phyloP scores from a whole-genome alignment of 1,140 invertebrate genomes.

The Drosophila eugracilis region DNA sequence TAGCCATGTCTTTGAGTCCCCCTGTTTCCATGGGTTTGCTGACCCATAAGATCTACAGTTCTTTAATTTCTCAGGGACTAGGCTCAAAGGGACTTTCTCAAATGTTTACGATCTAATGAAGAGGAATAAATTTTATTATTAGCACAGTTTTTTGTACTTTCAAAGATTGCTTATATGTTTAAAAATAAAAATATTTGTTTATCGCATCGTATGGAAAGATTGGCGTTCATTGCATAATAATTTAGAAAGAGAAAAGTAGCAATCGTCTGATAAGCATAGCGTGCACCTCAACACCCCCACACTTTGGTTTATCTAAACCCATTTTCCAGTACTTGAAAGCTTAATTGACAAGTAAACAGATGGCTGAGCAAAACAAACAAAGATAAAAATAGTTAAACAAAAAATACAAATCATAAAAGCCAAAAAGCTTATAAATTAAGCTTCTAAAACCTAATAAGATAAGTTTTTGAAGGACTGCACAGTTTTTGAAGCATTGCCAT shows the following conservation, averaged over 20 bases:
- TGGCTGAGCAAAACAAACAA: slow-evolving; percentile 55
- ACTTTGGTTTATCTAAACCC: background rate
- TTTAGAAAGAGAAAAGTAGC: background rate
- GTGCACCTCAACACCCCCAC: slow-evolving; percentile 1
- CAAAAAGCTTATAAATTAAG: background rate
- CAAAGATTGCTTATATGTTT: background rate
- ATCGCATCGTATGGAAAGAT: slow-evolving; percentile 26
- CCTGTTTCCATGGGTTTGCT: slow-evolving; percentile 94
- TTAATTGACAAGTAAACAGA: slow-evolving; percentile 53
- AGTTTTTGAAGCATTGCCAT: slow-evolving; percentile 1
- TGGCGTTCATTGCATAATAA: slow-evolving; percentile 43
- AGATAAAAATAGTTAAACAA: slow-evolving; percentile 4
- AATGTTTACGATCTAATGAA: slow-evolving; percentile 86
- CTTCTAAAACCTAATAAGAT: background rate
- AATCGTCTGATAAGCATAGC: slow-evolving; percentile 23
- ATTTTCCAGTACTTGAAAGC: slow-evolving; percentile 42
- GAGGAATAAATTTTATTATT: slow-evolving; percentile 55
- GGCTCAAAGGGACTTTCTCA: slow-evolving; percentile 94
- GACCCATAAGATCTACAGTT: slow-evolving; percentile 94
- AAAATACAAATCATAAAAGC: background rate
- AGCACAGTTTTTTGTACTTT: background rate
- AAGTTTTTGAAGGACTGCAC: background rate
- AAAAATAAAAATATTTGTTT: slow-evolving; percentile 12
- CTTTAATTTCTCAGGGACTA: slow-evolving; percentile 90
- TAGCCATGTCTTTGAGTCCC: slow-evolving; percentile 89